phyloP scores from a whole-genome alignment of 2,888 invertebrate species.

The Acholoe squamosa region DNA sequence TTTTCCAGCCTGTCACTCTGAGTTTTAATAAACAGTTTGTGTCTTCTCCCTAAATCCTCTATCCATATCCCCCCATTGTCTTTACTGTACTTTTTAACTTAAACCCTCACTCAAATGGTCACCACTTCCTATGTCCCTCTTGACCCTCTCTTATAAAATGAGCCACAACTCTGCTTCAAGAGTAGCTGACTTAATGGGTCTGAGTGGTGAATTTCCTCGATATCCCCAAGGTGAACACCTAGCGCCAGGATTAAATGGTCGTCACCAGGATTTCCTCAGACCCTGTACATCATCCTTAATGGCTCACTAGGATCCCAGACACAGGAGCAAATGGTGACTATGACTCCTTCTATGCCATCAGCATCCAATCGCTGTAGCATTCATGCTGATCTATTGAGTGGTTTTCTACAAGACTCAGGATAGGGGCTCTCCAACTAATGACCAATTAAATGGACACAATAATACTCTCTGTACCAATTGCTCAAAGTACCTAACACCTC shows the following conservation, averaged over 20 bases:
- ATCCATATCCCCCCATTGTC: too few species aligned
- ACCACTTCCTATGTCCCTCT: too few species aligned
- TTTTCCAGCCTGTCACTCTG: too few species aligned
- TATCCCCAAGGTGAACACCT: neutral
- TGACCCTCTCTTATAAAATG: too few species aligned
- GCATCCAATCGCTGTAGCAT: neutral
- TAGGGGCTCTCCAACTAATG: neutral
- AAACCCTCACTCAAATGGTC: too few species aligned
- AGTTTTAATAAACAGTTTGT: too few species aligned
- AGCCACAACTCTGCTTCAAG: neutral
- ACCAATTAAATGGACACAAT: constrained; percentile 10
- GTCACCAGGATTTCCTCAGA: neutral
- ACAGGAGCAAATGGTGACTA: neutral
- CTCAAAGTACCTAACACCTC: too few species aligned
- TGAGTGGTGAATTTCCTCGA: neutral
- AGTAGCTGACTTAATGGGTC: neutral
- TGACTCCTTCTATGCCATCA: neutral
- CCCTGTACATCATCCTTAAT: constrained; percentile 44
- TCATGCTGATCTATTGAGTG: neutral
- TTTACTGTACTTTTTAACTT: too few species aligned
- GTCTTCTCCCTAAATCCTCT: too few species aligned
- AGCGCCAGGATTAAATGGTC: neutral
- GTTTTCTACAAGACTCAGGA: neutral
- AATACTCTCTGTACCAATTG: neutral
- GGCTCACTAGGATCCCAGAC: neutral